A percentile compares a stretch with the other conserved stretches of the same genome.
Conservation (phyloP, 2,888 invertebrate genomes). For the Maniola hyperantus region DNA sequence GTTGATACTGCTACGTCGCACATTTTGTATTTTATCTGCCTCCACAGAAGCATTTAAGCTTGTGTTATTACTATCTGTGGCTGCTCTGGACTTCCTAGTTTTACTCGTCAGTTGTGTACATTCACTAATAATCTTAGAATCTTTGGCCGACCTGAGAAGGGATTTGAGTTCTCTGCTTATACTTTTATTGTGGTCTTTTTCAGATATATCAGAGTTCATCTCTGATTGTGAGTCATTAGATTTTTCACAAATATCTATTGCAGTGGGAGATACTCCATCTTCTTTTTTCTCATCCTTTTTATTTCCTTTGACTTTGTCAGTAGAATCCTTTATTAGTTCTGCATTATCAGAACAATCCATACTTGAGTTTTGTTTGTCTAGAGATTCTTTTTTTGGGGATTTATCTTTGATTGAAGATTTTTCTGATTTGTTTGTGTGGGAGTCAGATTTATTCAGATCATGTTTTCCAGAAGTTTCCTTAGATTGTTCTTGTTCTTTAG, state of each 20-base stretch:
- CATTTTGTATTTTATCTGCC: slow-evolving; percentile 57
- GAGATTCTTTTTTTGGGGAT: background rate
- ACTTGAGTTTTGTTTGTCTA: background rate
- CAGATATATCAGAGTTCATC: slow-evolving; percentile 54
- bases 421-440: background rate
- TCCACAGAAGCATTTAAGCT: slow-evolving; percentile 68
- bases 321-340: slow-evolving; percentile 49
- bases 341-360: slow-evolving; percentile 19
- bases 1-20: slow-evolving; percentile 61
- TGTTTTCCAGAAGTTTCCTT: background rate
- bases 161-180: slow-evolving; percentile 84
- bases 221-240: slow-evolving; percentile 62
- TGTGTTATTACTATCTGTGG: slow-evolving; percentile 72
- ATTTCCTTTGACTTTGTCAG: slow-evolving; percentile 35
- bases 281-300: slow-evolving; percentile 38
- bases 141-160: slow-evolving; percentile 85
- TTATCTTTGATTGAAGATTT: slow-evolving; percentile 6
- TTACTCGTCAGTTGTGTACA: slow-evolving; percentile 80
- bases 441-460: slow-evolving; percentile 6
- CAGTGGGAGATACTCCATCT: slow-evolving; percentile 25
- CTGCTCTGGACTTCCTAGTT: slow-evolving; percentile 70
- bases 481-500: slow-evolving; percentile 12
- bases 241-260: slow-evolving; percentile 46
- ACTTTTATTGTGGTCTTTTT: slow-evolving; percentile 69
- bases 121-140: slow-evolving; percentile 85